Base-by-base conservation (phyloP, 2,797 vertebrate species). In the Helicolenus hilgendorfi region DNA sequence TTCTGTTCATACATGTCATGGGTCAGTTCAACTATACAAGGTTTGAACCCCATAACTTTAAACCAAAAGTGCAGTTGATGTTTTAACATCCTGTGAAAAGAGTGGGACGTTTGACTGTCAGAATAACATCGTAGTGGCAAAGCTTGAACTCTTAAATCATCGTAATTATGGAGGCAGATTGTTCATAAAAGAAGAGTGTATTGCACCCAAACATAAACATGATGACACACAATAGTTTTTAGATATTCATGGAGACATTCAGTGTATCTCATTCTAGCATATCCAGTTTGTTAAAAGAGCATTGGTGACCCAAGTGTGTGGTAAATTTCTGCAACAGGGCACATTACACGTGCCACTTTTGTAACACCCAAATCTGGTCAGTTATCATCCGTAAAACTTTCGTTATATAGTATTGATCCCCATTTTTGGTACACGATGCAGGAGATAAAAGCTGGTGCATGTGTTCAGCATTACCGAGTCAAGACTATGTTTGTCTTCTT, bases 71-170 rank as follows among this genome's bases (percentile, higher is more conserved):
- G 29, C 13, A 29, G 38, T 49, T 83, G 72, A 58, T 79, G 49
- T 75, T 76, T 89, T 82, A 81, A 86, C 84, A 69, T 31, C 45
- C 77, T 73, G 71, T 59, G 58, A 85, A 74, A 73, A 22, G 5
- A 22, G 31, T 6, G 53, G 58, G 31, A 63, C 6, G 24, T 31
- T 59, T 72, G 26, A 41, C 41, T 71, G 26, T 77, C 65, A 33
- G 26, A 27, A 60, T 60, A 45, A 69, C 29, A 22, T 20, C 4
- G 49, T 0, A 49, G n/a, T 14, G 55, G 33, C 20, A 18, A 31
- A 20, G 13, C 26, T 13, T 13, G 14, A 7, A 26, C 56, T 38
- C 20, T 38, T 45, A 33, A 27, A 58, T 58, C 18, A 18, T 22
- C 5, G 15, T 24, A 49, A 31, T 41, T 20, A 31, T 22, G 20